Evolutionary conservation across 1,140 invertebrate species (phyloP), one percentile per base, ranked within the genome.

Genomic region (Rhagoletis pomonella): DNA sequence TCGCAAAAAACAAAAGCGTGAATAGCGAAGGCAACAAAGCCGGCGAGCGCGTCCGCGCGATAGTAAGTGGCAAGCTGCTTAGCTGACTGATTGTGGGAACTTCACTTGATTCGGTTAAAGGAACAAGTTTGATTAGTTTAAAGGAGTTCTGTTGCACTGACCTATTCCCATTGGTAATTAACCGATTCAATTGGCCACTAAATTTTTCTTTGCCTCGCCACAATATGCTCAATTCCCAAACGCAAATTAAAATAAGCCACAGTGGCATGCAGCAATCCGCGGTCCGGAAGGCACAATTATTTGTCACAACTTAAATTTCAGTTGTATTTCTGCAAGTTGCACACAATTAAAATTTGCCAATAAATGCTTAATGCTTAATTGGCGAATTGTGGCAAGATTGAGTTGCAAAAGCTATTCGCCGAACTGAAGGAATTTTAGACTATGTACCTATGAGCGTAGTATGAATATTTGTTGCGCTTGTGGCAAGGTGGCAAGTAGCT

Each of bases 201-300:
- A 81, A 81, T 55, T 81, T 67, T 81, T 81, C 73, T 58, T 73
- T 73, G 42, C 67, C 42, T 44, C 19, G 17, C 17, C 73, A 10
- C 42, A 44, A 14, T 73, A 19, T 19, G 47, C 73, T 29, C 12
- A 55, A 55, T 50, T 81, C 3, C 47, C 29, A 29, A 81, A 55
- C 55, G 73, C 73, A 81, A 81, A 81, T 81, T 81, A 81, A 55
- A 81, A 81, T 55, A 55, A n/a, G 73, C 73, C 73, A 10, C 47
- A 55, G 47, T 81, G 73, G 73, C 47, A 55, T 55, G 73, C 67
- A 29, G 47, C 44, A 81, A 17, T 17, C 7, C 7, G 4, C n/a
- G 19, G 17, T 39, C 5, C 29, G 29, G 29, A 29, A 19, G n/a
- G n/a, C 17, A 55, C 73, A 81, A 81, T 81, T 81, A 73, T n/a